Evolutionary conservation across 2,113 vertebrate genomes (phyloP).

Genomic region (Antechinus flavipes): DNA sequence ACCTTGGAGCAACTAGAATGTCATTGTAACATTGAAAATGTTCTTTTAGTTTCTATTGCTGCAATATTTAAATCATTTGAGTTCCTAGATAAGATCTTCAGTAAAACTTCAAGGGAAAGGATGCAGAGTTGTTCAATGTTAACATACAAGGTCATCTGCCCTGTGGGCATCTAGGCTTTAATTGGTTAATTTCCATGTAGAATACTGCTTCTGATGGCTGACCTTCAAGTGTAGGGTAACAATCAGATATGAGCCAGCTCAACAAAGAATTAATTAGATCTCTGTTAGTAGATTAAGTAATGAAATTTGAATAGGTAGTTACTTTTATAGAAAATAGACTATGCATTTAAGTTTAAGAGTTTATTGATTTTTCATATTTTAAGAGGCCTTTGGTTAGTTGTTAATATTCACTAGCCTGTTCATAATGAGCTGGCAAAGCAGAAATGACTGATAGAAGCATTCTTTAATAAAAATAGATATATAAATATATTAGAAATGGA

Average conservation of each 20-base stretch:
- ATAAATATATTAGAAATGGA: background rate
- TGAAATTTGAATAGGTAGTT: background rate
- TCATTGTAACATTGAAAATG: background rate
- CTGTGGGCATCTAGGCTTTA: constrained; percentile 2
- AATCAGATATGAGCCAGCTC: background rate
- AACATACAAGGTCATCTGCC: background rate
- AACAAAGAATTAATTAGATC: background rate
- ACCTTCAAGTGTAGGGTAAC: background rate
- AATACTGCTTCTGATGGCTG: background rate
- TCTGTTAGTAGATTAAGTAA: background rate
- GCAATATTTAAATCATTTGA: background rate
- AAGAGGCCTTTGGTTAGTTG: background rate
- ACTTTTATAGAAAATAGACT: background rate
- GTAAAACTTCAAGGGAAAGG: background rate
- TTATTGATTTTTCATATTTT: constrained; percentile 2
- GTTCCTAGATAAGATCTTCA: background rate
- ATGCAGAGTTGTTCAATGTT: background rate
- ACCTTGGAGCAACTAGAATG: background rate
- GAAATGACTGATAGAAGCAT: background rate
- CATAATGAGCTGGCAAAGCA: background rate
- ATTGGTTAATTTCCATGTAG: constrained; percentile 22
- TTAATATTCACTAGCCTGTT: background rate
- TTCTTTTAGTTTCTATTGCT: background rate
- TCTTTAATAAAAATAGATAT: background rate
- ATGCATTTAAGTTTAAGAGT: background rate